phyloP scores from a whole-genome alignment of 2,113 vertebrate species.

The Dasypus novemcinctus region DNA sequence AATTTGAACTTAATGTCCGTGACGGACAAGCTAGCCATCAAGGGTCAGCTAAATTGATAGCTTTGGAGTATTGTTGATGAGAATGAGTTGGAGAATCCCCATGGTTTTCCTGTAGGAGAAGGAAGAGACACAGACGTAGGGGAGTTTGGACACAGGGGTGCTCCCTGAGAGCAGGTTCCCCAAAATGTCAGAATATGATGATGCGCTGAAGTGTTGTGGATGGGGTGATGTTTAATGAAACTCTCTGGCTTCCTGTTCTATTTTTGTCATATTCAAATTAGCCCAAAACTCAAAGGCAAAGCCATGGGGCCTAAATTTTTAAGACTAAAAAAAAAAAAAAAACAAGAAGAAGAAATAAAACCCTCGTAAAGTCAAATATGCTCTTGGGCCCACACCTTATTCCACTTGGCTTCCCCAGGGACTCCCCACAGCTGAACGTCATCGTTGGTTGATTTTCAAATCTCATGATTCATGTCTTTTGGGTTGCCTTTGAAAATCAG shows the following conservation, averaged over 20 bases:
- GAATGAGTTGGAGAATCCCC: not conserved
- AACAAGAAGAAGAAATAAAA: constrained; percentile 32
- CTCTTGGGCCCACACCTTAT: not conserved
- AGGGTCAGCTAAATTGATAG: constrained; percentile 62
- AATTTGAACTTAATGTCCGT: constrained; percentile 71
- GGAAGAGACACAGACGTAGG: not conserved
- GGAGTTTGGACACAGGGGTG: not conserved
- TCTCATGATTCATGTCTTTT: constrained; percentile 34
- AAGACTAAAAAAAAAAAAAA: constrained; percentile 37
- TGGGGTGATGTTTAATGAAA: constrained; percentile 57
- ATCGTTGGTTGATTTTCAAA: not conserved
- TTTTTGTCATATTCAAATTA: constrained; percentile 67
- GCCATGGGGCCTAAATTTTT: not conserved
- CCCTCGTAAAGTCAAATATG: not conserved
- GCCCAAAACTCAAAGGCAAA: constrained; percentile 47
- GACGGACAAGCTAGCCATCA: constrained; percentile 47
- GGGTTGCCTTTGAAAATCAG: not conserved
- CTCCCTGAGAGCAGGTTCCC: not conserved
- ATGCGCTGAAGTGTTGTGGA: not conserved
- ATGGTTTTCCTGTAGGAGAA: not conserved
- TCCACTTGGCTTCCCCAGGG: not conserved
- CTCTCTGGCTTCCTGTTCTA: constrained; percentile 72
- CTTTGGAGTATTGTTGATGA: constrained; percentile 38
- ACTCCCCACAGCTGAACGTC: not conserved
- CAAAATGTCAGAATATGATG: not conserved